phyloP scores from a whole-genome alignment of 2,888 invertebrate genomes.

The Gastracanthus pulcherrimus region DNA sequence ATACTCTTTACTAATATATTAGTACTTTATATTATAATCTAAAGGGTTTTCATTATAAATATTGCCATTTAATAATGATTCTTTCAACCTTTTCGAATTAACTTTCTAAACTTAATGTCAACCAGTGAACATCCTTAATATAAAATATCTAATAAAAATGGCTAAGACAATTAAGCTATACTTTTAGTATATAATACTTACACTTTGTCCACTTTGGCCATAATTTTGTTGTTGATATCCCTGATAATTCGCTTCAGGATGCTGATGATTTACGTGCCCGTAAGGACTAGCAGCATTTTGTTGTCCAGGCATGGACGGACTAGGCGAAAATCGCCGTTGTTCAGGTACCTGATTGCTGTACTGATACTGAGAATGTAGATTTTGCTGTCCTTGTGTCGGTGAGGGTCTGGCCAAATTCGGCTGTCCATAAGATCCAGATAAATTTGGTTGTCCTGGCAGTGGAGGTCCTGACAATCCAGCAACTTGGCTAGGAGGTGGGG shows the following conservation, averaged over 20 bases:
- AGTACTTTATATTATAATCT: no score
- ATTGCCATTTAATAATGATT: no score
- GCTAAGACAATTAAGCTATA: no score
- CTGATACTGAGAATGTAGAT: conserved; percentile 64
- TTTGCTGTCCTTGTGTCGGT: conserved; percentile 66
- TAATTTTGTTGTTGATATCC: conserved; percentile 72
- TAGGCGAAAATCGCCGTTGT: conserved; percentile 55
- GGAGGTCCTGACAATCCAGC: conserved; percentile 54
- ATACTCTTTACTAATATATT: no score
- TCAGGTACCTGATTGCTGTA: conserved; percentile 64
- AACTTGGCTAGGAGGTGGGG: conserved; percentile 55
- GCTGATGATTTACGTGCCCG: conserved; percentile 63
- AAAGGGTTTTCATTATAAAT: no score
- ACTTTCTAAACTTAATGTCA: no score
- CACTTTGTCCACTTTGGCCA: conserved; percentile 47
- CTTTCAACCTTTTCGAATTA: no score
- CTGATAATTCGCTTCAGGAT: conserved; percentile 62
- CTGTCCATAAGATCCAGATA: conserved; percentile 44
- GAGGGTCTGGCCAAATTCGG: conserved; percentile 56
- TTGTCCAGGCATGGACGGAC: conserved; percentile 73
- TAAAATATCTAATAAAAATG: no score
- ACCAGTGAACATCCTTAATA: no score
- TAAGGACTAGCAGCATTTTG: conserved; percentile 63
- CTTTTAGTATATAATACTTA: conserved; percentile 31
- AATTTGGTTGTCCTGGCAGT: conserved; percentile 61